Conservation (phyloP, 2,888 invertebrate genomes). For the Dynastes hyllus region DNA sequence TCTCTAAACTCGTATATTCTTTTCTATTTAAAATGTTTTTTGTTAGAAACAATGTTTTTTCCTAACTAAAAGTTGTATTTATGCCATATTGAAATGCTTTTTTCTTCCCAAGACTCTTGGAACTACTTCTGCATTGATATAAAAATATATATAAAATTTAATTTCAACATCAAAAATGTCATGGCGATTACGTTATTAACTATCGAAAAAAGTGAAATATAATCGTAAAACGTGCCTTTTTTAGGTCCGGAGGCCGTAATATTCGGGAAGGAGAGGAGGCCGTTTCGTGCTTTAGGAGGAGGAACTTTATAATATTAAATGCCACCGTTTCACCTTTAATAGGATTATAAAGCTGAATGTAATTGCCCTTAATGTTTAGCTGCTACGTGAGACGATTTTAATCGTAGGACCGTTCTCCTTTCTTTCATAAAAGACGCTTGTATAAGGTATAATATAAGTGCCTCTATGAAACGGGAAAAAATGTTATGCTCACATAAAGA, state of each 20-base stretch:
- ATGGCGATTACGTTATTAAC: background rate
- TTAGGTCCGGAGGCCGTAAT: constrained; percentile 9
- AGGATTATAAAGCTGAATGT: constrained; percentile 43
- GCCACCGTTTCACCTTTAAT: constrained; percentile 39
- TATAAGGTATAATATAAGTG: background rate
- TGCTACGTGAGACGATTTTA: constrained; percentile 36
- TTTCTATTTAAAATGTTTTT: too few species aligned
- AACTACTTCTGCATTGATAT: too few species aligned
- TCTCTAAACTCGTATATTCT: too few species aligned
- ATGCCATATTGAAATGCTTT: too few species aligned
- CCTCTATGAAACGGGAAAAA: background rate
- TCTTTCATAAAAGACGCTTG: too few species aligned
- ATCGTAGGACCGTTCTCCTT: background rate
- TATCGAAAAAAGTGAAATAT: constrained; percentile 31
- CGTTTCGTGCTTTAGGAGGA: background rate
- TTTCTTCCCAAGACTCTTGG: too few species aligned
- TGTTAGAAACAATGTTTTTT: too few species aligned
- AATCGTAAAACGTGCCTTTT: constrained; percentile 30
- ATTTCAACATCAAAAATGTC: background rate
- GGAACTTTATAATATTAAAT: constrained; percentile 45
- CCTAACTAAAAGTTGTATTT: too few species aligned
- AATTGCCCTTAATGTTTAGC: constrained; percentile 39
- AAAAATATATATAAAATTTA: background rate
- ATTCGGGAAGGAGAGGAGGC: background rate
- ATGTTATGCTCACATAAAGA: background rate